Evolutionary conservation across 2,113 vertebrate species (phyloP).

Genomic region (Cathartes aura): DNA sequence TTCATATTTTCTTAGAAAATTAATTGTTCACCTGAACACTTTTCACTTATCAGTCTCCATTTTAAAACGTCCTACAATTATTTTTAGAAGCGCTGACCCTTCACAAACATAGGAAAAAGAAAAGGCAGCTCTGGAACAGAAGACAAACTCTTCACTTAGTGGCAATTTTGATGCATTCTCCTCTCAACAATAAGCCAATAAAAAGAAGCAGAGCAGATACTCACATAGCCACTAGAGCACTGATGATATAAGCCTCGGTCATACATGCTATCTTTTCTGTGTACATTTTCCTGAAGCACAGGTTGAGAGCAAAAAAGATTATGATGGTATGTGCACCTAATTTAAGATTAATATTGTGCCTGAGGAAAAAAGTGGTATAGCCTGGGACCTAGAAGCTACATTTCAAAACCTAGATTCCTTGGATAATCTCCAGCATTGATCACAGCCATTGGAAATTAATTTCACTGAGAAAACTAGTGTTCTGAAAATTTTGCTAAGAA

Average conservation of each 20-base stretch:
- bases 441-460: not conserved
- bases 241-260: not conserved
- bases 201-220: not conserved
- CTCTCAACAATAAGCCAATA: not conserved
- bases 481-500: not conserved
- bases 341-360: not conserved
- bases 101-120: not conserved
- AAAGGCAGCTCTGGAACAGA: not conserved
- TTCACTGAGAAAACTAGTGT: not conserved
- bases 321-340: not conserved
- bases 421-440: not conserved
- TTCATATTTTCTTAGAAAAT: not conserved
- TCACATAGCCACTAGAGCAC: not conserved
- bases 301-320: not conserved
- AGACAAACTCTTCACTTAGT: not conserved
- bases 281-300: not conserved
- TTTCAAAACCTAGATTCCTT: not conserved
- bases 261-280: not conserved
- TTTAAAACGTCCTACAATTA: not conserved
- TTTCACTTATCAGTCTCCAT: not conserved
- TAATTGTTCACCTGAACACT: not conserved
- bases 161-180: not conserved
- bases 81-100: not conserved
- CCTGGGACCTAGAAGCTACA: not conserved
- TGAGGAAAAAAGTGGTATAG: not conserved